Evolutionary conservation across 2,797 vertebrate species (phyloP), one percentile per base, ranked within the genome.

Genomic region (Leptodactylus fallax): DNA sequence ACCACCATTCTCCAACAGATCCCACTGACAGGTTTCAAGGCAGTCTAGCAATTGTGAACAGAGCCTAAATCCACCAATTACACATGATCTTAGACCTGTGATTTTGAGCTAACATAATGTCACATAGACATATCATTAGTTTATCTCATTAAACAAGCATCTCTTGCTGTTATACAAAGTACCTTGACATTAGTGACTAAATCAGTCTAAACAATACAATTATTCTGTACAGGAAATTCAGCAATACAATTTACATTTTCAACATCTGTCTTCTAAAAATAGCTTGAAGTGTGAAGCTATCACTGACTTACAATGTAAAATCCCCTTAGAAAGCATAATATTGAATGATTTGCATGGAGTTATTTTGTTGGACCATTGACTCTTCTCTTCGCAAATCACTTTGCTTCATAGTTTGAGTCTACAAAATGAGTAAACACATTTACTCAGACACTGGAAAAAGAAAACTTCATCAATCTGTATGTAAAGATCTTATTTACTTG

Each of bases 101-200:
- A 79, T 69, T 69, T 80, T 79, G 23, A 86, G 69, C 60, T 56
- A 78, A 56, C 61, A 79, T 25, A 86, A 80, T 56, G 56, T 55
- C 63, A 86, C 77, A 78, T 60, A 79, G 49, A 25, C 19, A 49
- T 80, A 19, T 86, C 51, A 81, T 80, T 72, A 86, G 4, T 53
- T 55, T 19, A 86, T 79, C 65, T 80, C 51, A 80, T 86, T 71
- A 60, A 45, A 71, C 25, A 56, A 69, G 25, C 49, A 79, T 69
- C 25, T 71, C 23, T 83, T 27, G 6, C 17, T 36, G 0, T 36
- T 21, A 56, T 51, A 56, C 51, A 71, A 83, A 71, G 14, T 55
- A 83, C 49, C 69, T 82, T 83, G 81, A 83, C 81, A 69, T 55
- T 67, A 56, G 81, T 56, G 51, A 36, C 16, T 53, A 78, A 55